A percentile compares a stretch with the other conserved stretches of the same genome.
Conservation (phyloP, 2,888 invertebrate genomes). For the Papilio protenor region DNA sequence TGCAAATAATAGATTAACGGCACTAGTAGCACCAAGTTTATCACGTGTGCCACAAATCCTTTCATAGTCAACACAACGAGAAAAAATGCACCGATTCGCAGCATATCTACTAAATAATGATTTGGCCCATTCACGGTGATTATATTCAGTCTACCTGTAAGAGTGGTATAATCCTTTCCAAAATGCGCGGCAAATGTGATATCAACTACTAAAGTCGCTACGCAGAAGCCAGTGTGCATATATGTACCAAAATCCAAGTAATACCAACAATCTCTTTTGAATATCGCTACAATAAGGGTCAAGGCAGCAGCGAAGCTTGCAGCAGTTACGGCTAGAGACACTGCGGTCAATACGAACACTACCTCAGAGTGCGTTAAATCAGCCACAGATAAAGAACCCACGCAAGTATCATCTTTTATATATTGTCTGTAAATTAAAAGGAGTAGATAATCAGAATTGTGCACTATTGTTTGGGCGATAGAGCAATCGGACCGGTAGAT, state of each 20-base stretch:
- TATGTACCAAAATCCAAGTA: background rate
- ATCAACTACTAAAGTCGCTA: background rate
- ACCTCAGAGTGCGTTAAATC: background rate
- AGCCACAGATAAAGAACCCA: background rate
- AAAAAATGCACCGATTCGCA: background rate
- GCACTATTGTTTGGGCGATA: background rate
- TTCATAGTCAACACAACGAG: background rate
- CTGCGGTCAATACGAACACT: background rate
- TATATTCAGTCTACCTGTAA: background rate
- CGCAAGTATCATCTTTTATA: background rate
- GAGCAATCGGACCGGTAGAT: background rate
- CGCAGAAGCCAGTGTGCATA: background rate
- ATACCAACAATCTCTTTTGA: conserved; percentile 2
- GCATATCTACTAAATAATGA: background rate
- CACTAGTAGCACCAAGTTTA: background rate
- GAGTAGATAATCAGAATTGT: conserved; percentile 4
- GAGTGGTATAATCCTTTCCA: background rate
- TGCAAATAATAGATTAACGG: background rate
- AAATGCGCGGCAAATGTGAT: background rate
- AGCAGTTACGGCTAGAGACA: background rate
- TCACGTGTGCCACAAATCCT: background rate
- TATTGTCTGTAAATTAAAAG: background rate
- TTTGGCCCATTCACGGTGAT: background rate
- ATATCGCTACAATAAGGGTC: background rate
- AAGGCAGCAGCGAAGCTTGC: background rate